Conservation (phyloP, 2,888 invertebrate species). For the Leptogaster cylindrica region DNA sequence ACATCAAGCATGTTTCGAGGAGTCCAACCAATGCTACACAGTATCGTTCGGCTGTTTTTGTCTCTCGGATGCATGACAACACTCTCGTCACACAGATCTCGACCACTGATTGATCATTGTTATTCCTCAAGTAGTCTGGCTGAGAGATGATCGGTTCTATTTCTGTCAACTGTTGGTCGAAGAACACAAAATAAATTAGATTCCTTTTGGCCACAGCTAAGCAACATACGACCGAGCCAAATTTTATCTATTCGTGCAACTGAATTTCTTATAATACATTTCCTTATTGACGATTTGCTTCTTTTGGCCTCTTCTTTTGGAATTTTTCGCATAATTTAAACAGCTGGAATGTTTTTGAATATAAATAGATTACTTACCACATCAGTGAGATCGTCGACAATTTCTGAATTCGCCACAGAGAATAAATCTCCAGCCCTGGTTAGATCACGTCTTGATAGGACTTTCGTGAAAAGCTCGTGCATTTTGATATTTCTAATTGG, state of each 20-base stretch:
- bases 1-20: constrained; percentile 85
- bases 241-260: no score
- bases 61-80: constrained; percentile 89
- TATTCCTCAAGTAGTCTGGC: constrained; percentile 82
- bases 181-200: no score
- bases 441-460: constrained; percentile 86
- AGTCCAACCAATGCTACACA: constrained; percentile 82
- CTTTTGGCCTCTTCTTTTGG: background rate
- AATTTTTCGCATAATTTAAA: background rate
- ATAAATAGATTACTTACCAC: constrained; percentile 68
- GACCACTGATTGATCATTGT: constrained; percentile 92
- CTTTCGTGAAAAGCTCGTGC: constrained; percentile 91
- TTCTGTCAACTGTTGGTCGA: constrained; percentile 74
- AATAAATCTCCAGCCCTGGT: constrained; percentile 92
- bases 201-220: no score
- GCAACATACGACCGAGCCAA: background rate
- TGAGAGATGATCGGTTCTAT: constrained; percentile 83
- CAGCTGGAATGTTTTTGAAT: background rate
- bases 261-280: background rate
- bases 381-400: constrained; percentile 83
- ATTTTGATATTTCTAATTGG: no score
- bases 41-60: constrained; percentile 82
- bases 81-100: constrained; percentile 93
- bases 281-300: background rate
- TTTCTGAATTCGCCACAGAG: constrained; percentile 83